These are phyloP conservation scores for Tipula unca DNA, from an alignment of 2,888 invertebrate genomes.

Conservation along the genomic window DNA sequence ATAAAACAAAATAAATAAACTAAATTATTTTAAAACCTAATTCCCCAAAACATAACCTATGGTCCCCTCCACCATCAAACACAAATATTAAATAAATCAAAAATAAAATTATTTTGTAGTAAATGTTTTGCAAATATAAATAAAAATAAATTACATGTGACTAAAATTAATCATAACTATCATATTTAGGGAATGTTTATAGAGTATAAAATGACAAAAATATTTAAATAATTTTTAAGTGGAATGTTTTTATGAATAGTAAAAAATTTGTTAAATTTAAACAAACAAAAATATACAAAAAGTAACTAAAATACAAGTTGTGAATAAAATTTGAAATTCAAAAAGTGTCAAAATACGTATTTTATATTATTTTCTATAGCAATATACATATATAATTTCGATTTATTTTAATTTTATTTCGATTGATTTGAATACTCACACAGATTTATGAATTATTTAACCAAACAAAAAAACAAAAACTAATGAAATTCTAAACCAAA, in stretches of 20 bases:
- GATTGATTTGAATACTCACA: background rate
- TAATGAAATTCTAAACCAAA: background rate
- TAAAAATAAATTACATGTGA: background rate
- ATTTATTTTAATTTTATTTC: background rate
- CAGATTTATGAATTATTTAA: background rate
- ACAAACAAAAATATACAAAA: background rate
- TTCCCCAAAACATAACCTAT: background rate
- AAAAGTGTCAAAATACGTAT: background rate
- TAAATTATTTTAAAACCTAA: background rate
- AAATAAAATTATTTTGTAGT: background rate
- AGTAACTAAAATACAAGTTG: background rate
- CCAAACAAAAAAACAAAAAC: background rate
- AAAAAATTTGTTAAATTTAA: background rate
- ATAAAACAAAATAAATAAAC: background rate
- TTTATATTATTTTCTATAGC: background rate
- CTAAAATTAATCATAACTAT: background rate
- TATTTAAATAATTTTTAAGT: background rate
- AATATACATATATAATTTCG: background rate
- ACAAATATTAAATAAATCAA: background rate
- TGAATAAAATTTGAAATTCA: constrained; percentile 9
- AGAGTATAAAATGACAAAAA: background rate
- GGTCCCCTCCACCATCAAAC: background rate
- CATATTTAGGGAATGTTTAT: constrained; percentile 8
- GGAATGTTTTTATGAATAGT: constrained; percentile 3
- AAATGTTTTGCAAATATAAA: constrained; percentile 9